These are phyloP conservation scores for Hedychridium roseum DNA, from an alignment of 2,888 invertebrate genomes.

Conservation along the genomic window DNA sequence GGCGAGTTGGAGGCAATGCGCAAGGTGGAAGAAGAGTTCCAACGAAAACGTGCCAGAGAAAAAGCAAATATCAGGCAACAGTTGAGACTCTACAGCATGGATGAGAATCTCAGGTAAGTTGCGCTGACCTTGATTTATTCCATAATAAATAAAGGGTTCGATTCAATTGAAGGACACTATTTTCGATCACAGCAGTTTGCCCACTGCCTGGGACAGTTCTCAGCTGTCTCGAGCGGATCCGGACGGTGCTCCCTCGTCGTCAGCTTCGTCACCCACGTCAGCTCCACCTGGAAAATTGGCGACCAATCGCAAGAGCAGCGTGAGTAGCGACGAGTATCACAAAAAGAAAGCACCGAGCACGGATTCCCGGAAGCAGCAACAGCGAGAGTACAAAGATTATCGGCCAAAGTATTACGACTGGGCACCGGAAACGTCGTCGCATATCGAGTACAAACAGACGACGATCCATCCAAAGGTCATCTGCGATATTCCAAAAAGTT, in stretches of 20 bases:
- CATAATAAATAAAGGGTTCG: no score
- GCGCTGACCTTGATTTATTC: no score
- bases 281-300: conserved; percentile 43
- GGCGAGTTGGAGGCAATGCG: conserved; percentile 85
- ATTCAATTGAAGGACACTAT: no score
- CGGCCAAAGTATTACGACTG: conserved; percentile 56
- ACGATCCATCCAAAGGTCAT: conserved; percentile 70
- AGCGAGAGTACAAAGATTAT: conserved; percentile 68
- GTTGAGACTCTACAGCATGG: conserved; percentile 74
- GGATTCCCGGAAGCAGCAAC: conserved; percentile 65
- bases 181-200: conserved; percentile 41
- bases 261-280: conserved; percentile 67
- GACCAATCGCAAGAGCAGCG: conserved; percentile 40
- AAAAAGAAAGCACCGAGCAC: conserved; percentile 46
- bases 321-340: conserved; percentile 46
- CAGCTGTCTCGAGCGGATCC: conserved; percentile 73
- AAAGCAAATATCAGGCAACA: conserved; percentile 81
- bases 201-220: conserved; percentile 50
- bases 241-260: conserved; percentile 75
- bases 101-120: conserved; percentile 65
- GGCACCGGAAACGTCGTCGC: conserved; percentile 46
- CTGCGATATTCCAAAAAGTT: conserved; percentile 68
- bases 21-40: conserved; percentile 87
- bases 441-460: conserved; percentile 57
- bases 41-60: conserved; percentile 80